Conservation (phyloP, 2,797 vertebrate species). For the Myoxocephalus aenaeus region DNA sequence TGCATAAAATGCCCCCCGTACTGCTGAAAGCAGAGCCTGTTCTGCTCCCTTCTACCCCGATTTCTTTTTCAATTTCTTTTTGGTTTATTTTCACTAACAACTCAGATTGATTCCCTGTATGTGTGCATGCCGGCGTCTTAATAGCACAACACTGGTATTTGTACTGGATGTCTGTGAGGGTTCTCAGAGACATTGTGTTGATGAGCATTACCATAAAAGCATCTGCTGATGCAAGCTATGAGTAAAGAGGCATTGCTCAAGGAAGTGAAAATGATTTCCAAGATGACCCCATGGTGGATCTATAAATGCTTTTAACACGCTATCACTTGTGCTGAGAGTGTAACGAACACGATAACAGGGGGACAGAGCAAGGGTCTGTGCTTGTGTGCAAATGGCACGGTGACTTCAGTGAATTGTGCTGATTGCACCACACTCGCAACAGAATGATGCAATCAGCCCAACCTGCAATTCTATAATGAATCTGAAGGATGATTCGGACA, state of each 20-base stretch:
- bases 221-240: conserved; percentile 54
- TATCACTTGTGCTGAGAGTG: conserved; percentile 9
- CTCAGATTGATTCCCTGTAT: conserved; percentile 26
- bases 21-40: conserved; percentile 21
- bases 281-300: conserved; percentile 30
- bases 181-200: conserved; percentile 36
- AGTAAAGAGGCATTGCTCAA: conserved; percentile 30
- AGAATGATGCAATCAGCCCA: conserved; percentile 50
- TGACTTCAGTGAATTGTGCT: conserved; percentile 28
- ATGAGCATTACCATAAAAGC: conserved; percentile 51
- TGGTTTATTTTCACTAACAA: conserved; percentile 18
- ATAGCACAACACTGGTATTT: conserved; percentile 16
- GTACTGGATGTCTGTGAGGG: conserved; percentile 19
- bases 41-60: neutral
- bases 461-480: conserved; percentile 40
- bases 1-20: conserved; percentile 29
- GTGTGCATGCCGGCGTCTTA: neutral
- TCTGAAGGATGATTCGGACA: conserved; percentile 43
- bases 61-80: conserved; percentile 10
- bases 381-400: neutral
- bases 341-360: conserved; percentile 2
- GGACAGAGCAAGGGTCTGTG: neutral
- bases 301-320: conserved; percentile 37
- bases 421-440: conserved; percentile 33
- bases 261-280: conserved; percentile 40